Base-by-base conservation (phyloP, 2,888 invertebrate genomes). In the Melanostoma mellinum region DNA sequence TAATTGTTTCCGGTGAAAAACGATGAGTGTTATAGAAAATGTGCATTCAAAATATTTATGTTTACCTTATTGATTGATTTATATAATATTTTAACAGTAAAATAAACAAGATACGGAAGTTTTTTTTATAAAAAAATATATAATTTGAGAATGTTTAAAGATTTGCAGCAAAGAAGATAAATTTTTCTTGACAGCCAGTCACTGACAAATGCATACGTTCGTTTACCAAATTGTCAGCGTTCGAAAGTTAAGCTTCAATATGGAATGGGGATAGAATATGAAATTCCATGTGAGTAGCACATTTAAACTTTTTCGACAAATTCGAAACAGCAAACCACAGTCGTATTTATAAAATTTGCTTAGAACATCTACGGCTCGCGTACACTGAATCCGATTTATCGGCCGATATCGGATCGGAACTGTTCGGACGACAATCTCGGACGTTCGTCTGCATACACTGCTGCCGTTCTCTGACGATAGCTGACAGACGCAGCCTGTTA, bases 181-280 rank as follows among this genome's bases (percentile, higher is more conserved):
- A 67, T 61, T 81, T 72, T 84, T 71, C 78, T 74, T 84, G 84
- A 78, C 84, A 84, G 73, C 77, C 42, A 67, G 36, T 48, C 69
- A 20, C 20, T 20, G 20, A 20, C 20, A 20, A 20, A 20, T 77
- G 74, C 77, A 50, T 76, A 72, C 61, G 72, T 56, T 58, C 42
- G 44, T 63, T 75, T 56, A 68, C 42, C 46, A 44, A 67, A 44
- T 38, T 46, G 10, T 2, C 10, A 36, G 2, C 9, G 76, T 82
- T 78, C 77, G 58, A 10, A 55, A 58, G 63, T 52, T 36, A 9
- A 6, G 44, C 4, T 9, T 32, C 0, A 5, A 6, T n/a, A 9
- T 9, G 36, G 40, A 4, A 61, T 10, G 4, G 1, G 48, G 6
- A 48, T 4, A 48, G n/a, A 4, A 4, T 48, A 10, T 1, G 38